Conservation (phyloP, 2,888 invertebrate species). For the Hypena proboscidalis region DNA sequence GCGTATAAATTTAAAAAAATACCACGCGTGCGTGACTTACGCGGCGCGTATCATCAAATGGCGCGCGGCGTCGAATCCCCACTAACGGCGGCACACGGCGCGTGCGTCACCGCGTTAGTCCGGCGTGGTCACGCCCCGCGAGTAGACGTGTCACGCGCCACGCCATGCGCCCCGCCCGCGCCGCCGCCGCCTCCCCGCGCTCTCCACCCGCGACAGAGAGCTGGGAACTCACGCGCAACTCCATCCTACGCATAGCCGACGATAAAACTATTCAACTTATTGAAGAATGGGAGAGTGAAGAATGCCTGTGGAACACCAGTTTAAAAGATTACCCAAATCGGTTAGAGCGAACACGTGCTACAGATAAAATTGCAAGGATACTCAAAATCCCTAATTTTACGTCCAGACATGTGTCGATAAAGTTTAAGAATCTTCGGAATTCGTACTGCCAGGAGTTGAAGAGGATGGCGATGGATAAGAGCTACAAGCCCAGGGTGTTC, state of each 20-base stretch:
- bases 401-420: slow-evolving; percentile 56
- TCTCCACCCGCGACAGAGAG: slow-evolving; percentile 9
- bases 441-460: slow-evolving; percentile 66
- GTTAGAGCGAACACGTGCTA: slow-evolving; percentile 40
- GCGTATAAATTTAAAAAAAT: too few species aligned
- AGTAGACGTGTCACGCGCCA: slow-evolving; percentile 35
- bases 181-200: slow-evolving; percentile 3
- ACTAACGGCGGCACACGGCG: slow-evolving; percentile 2
- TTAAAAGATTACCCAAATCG: slow-evolving; percentile 50
- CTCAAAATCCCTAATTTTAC: slow-evolving; percentile 57
- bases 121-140: slow-evolving; percentile 48
- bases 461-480: slow-evolving; percentile 51
- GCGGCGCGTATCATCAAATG: too few species aligned
- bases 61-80: too few species aligned
- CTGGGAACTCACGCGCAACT: slow-evolving; percentile 25
- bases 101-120: slow-evolving; percentile 39
- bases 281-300: slow-evolving; percentile 52
- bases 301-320: slow-evolving; percentile 58
- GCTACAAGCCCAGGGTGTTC: slow-evolving; percentile 55
- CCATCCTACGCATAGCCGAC: slow-evolving; percentile 50
- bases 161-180: slow-evolving; percentile 18
- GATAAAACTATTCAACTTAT: slow-evolving; percentile 54
- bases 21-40: too few species aligned
- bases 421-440: slow-evolving; percentile 67
- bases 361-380: slow-evolving; percentile 51